A percentile compares a stretch with the other conserved stretches of the same genome.
These are phyloP conservation scores for Ophonus ardosiacus DNA, from an alignment of 2,888 invertebrate genomes.

Conservation along the genomic window DNA sequence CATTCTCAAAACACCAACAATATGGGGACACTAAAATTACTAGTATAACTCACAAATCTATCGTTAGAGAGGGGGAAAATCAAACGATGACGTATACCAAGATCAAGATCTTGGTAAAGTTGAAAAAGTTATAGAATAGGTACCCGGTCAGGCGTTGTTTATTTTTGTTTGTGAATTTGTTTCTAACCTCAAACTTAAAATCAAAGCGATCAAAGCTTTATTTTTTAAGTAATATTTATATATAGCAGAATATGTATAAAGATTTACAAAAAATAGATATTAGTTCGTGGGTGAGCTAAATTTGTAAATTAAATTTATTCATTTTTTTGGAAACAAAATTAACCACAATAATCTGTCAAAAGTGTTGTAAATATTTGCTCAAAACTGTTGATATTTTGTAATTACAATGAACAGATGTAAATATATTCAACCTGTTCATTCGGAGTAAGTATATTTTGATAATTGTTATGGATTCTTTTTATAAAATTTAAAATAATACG, in stretches of 20 bases:
- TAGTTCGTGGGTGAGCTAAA: not conserved
- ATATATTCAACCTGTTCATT: conserved; percentile 35
- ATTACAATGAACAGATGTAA: conserved; percentile 21
- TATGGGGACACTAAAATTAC: no score
- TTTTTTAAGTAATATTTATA: not conserved
- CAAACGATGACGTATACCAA: no score
- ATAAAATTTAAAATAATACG: not conserved
- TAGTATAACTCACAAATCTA: no score
- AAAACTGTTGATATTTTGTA: conserved; percentile 5
- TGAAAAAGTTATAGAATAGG: no score
- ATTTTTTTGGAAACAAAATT: conserved; percentile 41
- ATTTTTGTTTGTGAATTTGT: not conserved
- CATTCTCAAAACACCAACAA: no score
- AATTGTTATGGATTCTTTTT: not conserved
- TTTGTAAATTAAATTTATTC: not conserved
- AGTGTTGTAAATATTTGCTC: not conserved
- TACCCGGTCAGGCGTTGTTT: no score
- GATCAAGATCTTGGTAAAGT: no score
- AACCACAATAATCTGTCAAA: conserved; percentile 25
- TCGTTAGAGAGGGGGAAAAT: no score
- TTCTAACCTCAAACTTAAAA: not conserved
- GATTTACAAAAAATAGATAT: not conserved
- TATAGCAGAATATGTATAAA: not conserved
- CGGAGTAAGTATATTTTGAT: conserved; percentile 20
- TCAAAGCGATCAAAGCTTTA: not conserved